These are phyloP conservation scores for Iphiclides podalirius DNA, from an alignment of 2,888 invertebrate genomes.

Conservation along the genomic window DNA sequence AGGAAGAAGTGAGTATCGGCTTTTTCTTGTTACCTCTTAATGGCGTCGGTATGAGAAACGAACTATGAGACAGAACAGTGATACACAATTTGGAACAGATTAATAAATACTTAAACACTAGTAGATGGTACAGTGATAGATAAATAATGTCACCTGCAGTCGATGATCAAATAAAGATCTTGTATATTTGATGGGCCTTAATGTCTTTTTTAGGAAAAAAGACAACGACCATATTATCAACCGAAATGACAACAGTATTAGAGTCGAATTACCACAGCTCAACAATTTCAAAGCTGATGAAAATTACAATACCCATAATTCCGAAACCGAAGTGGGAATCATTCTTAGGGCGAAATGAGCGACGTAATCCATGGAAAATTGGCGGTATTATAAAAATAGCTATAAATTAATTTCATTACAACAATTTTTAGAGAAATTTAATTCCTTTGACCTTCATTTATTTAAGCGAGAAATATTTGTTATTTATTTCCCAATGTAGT, in stretches of 20 bases:
- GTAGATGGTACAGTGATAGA: no score
- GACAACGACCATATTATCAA: not conserved
- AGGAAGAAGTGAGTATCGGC: constrained; percentile 12
- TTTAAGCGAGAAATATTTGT: no score
- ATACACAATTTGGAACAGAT: no score
- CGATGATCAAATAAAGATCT: no score
- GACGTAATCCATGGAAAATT: not conserved
- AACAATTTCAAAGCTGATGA: not conserved
- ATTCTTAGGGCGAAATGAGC: not conserved
- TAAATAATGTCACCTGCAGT: no score
- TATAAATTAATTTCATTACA: no score
- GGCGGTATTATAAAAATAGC: not conserved
- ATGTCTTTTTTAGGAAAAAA: constrained; percentile 7
- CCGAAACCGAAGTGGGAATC: constrained; percentile 19
- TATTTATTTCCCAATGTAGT: no score
- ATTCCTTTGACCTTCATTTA: no score
- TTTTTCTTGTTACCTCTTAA: not conserved
- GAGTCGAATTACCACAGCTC: not conserved
- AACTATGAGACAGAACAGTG: no score
- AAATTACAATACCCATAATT: constrained; percentile 10
- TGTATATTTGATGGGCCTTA: not conserved
- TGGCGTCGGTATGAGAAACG: no score
- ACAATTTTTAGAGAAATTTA: no score
- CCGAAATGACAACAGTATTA: not conserved
- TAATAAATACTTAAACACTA: no score